phyloP scores from a whole-genome alignment of 2,888 invertebrate species.

The Tryphoninae sp. region DNA sequence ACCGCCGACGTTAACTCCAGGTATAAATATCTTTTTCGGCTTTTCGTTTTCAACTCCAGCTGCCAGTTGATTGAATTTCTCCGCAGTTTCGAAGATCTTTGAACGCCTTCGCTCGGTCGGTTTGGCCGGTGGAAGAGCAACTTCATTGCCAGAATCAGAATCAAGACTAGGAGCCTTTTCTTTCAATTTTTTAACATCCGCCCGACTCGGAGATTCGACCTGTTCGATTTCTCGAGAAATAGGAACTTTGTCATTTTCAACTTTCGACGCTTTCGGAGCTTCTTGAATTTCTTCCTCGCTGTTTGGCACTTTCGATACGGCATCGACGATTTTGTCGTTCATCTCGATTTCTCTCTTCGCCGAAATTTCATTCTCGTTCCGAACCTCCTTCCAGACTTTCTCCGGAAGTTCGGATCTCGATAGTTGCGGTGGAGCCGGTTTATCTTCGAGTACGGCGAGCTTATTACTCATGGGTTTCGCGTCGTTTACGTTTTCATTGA shows the following conservation, averaged over 20 bases:
- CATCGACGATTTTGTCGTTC: conserved; percentile 62
- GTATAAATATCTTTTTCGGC: conserved; percentile 91
- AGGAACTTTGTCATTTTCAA: conserved; percentile 61
- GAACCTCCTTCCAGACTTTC: conserved; percentile 61
- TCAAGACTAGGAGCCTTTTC: conserved; percentile 74
- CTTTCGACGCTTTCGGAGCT: conserved; percentile 26
- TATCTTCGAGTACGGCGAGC: conserved; percentile 68
- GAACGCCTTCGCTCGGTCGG: conserved; percentile 85
- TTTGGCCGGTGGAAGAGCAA: conserved; percentile 77
- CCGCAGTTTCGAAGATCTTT: conserved; percentile 87
- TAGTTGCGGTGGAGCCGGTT: conserved; percentile 59
- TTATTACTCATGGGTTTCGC: conserved; percentile 62
- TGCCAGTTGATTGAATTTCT: conserved; percentile 85
- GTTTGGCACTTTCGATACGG: conserved; percentile 61
- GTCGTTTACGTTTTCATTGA: conserved; percentile 40
- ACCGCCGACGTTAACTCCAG: conserved; percentile 91
- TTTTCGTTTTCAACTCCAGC: conserved; percentile 82
- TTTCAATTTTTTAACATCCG: conserved; percentile 69
- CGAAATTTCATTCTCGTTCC: conserved; percentile 50
- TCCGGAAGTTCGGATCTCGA: conserved; percentile 52
- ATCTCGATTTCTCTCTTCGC: conserved; percentile 42
- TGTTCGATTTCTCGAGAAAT: conserved; percentile 66
- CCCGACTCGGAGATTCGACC: conserved; percentile 53
- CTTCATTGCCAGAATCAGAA: conserved; percentile 68
- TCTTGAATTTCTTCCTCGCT: conserved; percentile 44